Evolutionary conservation across 2,113 vertebrate genomes (phyloP), one percentile per base, ranked within the genome.

Genomic region (sheep (Ovis aries)): DNA sequence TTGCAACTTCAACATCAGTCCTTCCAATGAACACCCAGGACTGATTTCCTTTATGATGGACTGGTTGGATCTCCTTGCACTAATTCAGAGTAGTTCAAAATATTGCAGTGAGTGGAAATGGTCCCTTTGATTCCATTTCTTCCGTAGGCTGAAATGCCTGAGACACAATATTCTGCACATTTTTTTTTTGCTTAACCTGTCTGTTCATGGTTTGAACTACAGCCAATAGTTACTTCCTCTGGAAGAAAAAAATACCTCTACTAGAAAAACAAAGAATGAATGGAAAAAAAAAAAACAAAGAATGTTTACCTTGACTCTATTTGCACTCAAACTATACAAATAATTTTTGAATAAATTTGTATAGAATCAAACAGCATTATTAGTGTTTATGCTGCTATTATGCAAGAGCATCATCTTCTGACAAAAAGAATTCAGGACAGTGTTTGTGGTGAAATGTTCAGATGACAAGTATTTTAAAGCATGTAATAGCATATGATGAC

Each of bases 171-270:
- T 14, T 89, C 80, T 27, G 6, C 10, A 52, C 14, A 93, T 86
- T 85, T 50, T 94, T 86, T n/a, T 64, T 17, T 60, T 15, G 0
- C 27, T 95, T 57, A 94, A 12, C 29, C 13, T 50, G 5, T 74
- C 8, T 92, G 25, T 74, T 84, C 55, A 3, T 82, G 57, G 81
- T 17, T 95, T 97, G 88, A 98, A 91, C 33, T 19, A 59, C 0
- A 78, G 87, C 80, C 92, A 96, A 84, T 67, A 92, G 31, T 88
- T 90, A 97, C 77, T 97, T 98, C 87, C 55, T 97, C 19, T 62
- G 60, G 29, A 31, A 62, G 29, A 62, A 62, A 60, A 60, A 33
- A 16, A 33, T 33, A 33, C 36, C 3, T 67, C 17, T 40, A 94
- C 16, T 91, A 92, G 45, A 91, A 91, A 97, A 91, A 91, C 17